A percentile compares a stretch with the other conserved stretches of the same genome.
These are phyloP conservation scores for Nemotelus nigrinus DNA, from an alignment of 2,888 invertebrate genomes.

Conservation along the genomic window DNA sequence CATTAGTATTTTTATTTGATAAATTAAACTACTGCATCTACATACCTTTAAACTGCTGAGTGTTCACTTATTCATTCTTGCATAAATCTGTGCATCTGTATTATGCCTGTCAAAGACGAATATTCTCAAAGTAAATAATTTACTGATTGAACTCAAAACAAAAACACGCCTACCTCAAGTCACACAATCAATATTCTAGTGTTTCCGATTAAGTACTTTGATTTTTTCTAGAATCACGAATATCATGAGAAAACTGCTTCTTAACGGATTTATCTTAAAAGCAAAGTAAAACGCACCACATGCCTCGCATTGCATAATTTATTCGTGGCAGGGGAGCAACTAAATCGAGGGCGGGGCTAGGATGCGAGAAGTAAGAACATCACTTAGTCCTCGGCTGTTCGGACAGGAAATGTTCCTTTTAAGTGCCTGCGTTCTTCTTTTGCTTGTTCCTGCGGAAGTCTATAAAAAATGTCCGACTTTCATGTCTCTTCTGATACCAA, in stretches of 20 bases:
- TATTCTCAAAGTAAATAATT: too few species aligned
- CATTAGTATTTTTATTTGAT: too few species aligned
- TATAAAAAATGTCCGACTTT: slow-evolving; percentile 49
- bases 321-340: slow-evolving; percentile 1
- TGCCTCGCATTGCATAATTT: slow-evolving; percentile 27
- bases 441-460: slow-evolving; percentile 39
- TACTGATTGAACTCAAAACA: too few species aligned
- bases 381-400: slow-evolving; percentile 46
- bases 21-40: too few species aligned
- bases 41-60: too few species aligned
- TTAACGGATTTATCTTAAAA: slow-evolving; percentile 38
- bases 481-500: slow-evolving; percentile 46
- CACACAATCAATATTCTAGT: neutral
- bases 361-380: slow-evolving; percentile 32
- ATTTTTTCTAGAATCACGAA: slow-evolving; percentile 19
- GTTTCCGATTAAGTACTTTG: slow-evolving; percentile 16
- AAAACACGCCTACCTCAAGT: too few species aligned
- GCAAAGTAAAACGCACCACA: slow-evolving; percentile 28
- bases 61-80: too few species aligned
- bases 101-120: too few species aligned
- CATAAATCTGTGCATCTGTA: too few species aligned
- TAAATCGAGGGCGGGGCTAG: neutral
- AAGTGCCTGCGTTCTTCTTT: slow-evolving; percentile 49
- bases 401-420: slow-evolving; percentile 50
- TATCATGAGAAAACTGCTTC: slow-evolving; percentile 30